These are phyloP conservation scores for Astropecten irregularis DNA, from an alignment of 53 echinoderm and acorn worm genomes.

Conservation along the genomic window DNA sequence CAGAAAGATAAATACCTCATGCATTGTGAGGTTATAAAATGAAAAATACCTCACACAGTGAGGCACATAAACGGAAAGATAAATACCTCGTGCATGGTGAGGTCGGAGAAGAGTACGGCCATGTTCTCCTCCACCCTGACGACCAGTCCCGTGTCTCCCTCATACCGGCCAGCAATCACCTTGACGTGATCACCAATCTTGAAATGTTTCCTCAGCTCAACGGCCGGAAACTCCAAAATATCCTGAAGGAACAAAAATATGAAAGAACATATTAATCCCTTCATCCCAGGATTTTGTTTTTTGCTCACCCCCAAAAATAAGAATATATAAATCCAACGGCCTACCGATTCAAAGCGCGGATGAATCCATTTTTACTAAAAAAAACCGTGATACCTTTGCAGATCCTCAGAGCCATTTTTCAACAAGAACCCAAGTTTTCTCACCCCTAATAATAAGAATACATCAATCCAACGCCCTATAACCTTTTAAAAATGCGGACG, in stretches of 20 bases:
- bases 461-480: too few relatives aligned
- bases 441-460: too few relatives aligned
- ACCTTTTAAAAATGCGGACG: too few relatives aligned
- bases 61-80: too few relatives aligned
- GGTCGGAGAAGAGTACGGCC: slow-evolving; percentile 93
- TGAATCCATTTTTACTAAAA: too few relatives aligned
- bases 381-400: too few relatives aligned
- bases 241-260: slow-evolving; percentile 53
- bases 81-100: slow-evolving; percentile 97
- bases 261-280: not conserved
- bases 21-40: not conserved
- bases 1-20: slow-evolving; percentile 9
- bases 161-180: slow-evolving; percentile 91
- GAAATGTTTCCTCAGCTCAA: slow-evolving; percentile 89
- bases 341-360: not conserved
- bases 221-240: slow-evolving; percentile 89
- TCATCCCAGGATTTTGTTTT: too few relatives aligned
- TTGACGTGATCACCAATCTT: slow-evolving; percentile 96
- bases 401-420: too few relatives aligned
- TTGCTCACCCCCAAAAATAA: not conserved
- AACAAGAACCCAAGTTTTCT: too few relatives aligned
- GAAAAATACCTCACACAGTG: too few relatives aligned
- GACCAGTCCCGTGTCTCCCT: slow-evolving; percentile 94
- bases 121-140: slow-evolving; percentile 97
- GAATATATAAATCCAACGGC: not conserved